Base-by-base conservation (phyloP, 2,797 vertebrate genomes). In the Manis pentadactyla region DNA sequence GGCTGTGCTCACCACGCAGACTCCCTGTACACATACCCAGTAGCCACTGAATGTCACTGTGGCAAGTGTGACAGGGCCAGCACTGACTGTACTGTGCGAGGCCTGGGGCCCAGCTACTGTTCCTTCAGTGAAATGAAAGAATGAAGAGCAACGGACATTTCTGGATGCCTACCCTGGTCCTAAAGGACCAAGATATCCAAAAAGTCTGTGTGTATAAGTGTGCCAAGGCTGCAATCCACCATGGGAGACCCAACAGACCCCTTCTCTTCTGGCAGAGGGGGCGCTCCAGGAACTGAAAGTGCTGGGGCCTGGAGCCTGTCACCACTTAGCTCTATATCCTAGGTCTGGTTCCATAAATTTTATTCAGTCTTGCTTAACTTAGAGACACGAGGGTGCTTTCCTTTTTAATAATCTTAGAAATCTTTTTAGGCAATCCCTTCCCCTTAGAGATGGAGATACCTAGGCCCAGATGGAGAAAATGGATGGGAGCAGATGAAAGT, bases 1-100 rank as follows among this genome's bases (percentile, higher is more conserved):
- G 99, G 99, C 87, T 99, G 99, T 55, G 98, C 98, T 1, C 96
- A 97, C 42, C 98, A 98, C 0, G 97, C 98, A 0, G 98, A 99
- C 73, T 98, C 99, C 0, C 96, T 98, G 73, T 98, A 99, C 92
- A 99, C 98, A 0, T 99, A 99, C 85, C 99, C 99, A 0, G 99
- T 99, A 96, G 99, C 99, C 89, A 99, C 98, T 10, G 99, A 97
- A 68, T 99, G 99, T 93, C 96, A 98, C 31, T 99, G 99, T 51
- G 98, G 96, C 42, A 90, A 66, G 8, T 99, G 99, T 29, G 98
- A 99, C 84, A 98, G 98, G 0, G 98, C 98, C 63, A 98, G 81
- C 97, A 99, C 99, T 0, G 98, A 99, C 98, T 99, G 99, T 57
- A 98, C 98, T 0, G 98, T 98, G 27, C 97, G 98, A 84, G 98